Percentiles rank a stretch among this genome's conserved stretches.
Evolutionary conservation across 1,140 invertebrate species (phyloP).

Genomic region (Parapsyche elsis): DNA sequence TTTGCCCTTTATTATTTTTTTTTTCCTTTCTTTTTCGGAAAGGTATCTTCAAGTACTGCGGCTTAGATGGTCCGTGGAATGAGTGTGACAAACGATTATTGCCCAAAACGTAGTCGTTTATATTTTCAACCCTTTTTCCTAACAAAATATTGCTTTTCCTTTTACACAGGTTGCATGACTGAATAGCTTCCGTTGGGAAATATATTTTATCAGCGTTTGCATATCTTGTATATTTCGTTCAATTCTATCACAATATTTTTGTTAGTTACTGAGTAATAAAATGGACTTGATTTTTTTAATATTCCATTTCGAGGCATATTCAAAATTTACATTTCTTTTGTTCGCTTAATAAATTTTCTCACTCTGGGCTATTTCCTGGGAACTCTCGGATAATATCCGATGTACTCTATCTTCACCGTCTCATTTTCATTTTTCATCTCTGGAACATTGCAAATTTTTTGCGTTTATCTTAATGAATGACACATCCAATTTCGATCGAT

Average conservation of each 20-base stretch:
- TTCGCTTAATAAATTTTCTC: too few relatives aligned
- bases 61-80: slow-evolving; percentile 2
- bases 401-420: too few relatives aligned
- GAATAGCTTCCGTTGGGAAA: not conserved
- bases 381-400: too few relatives aligned
- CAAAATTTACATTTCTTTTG: too few relatives aligned
- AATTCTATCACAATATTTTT: not conserved
- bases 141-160: slow-evolving; percentile 15
- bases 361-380: too few relatives aligned
- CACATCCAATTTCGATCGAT: too few relatives aligned
- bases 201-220: not conserved
- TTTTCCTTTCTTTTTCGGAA: not conserved
- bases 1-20: not conserved
- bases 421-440: too few relatives aligned
- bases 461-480: too few relatives aligned
- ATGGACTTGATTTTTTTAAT: too few relatives aligned
- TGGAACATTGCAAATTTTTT: too few relatives aligned
- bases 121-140: slow-evolving; percentile 45
- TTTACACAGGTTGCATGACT: not conserved
- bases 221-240: not conserved
- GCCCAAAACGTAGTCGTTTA: slow-evolving; percentile 41
- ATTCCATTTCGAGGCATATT: too few relatives aligned
- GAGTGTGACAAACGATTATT: slow-evolving; percentile 53
- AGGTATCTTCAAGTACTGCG: slow-evolving; percentile 5
- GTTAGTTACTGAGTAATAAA: not conserved